A percentile compares a stretch with the other conserved stretches of the same genome.
These are phyloP conservation scores for Lepidothrix coronata DNA, from an alignment of 2,113 vertebrate species.

Conservation along the genomic window DNA sequence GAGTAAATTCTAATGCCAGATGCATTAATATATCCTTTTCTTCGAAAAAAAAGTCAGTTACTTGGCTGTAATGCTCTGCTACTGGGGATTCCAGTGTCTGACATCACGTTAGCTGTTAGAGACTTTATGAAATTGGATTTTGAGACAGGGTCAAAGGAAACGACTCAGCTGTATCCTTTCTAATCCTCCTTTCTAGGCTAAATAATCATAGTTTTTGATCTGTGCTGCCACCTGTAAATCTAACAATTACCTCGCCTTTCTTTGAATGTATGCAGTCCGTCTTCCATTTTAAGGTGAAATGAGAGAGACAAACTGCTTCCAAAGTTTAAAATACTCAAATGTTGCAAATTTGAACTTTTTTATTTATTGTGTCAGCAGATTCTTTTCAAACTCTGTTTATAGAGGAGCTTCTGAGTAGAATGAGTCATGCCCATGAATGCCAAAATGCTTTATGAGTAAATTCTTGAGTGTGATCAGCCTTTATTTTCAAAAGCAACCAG, in stretches of 20 bases:
- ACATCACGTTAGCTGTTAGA: background rate
- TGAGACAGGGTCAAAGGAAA: background rate
- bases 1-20: background rate
- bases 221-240: background rate
- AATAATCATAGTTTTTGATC: background rate
- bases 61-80: background rate
- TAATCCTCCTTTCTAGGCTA: background rate
- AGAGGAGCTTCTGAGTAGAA: background rate
- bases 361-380: background rate
- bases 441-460: background rate
- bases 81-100: background rate
- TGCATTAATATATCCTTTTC: background rate
- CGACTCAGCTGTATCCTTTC: background rate
- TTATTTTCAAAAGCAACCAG: background rate
- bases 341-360: background rate
- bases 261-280: background rate
- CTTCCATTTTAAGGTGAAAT: background rate
- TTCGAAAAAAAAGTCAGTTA: background rate
- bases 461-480: background rate
- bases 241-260: background rate
- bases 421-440: background rate
- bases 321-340: background rate
- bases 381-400: background rate
- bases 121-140: background rate
- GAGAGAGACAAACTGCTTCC: background rate